Conservation (phyloP, 2,113 vertebrate species). For the Donacobius atricapilla region DNA sequence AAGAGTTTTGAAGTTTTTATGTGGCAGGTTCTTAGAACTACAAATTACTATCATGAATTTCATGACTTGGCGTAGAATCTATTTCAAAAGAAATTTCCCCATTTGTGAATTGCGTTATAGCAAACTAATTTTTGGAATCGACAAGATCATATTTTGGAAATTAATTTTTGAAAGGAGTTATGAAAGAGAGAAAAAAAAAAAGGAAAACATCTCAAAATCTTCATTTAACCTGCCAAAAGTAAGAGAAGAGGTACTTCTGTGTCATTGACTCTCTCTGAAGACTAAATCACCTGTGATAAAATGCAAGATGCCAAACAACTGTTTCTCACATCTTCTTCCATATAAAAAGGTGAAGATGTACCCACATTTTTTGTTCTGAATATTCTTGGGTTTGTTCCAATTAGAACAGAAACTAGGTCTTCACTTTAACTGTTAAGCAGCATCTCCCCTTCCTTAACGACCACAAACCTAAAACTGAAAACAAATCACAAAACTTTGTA, state of each 20-base stretch:
- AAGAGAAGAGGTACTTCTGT: background rate
- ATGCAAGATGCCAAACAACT: background rate
- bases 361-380: background rate
- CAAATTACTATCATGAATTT: background rate
- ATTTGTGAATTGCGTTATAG: background rate
- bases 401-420: background rate
- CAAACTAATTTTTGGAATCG: background rate
- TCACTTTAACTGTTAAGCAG: background rate
- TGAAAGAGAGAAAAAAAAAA: background rate
- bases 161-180: background rate
- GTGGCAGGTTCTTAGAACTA: background rate
- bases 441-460: background rate
- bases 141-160: background rate
- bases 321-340: background rate
- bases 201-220: background rate
- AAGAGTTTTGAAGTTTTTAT: background rate
- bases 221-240: background rate
- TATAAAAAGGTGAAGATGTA: background rate
- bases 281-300: background rate
- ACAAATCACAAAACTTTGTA: background rate
- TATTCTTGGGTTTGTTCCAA: background rate
- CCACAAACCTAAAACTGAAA: background rate
- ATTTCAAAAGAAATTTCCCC: background rate
- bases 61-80: background rate
- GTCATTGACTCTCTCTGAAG: background rate